These are phyloP conservation scores for Lacerta viridis DNA, from an alignment of 2,797 vertebrate species.

Conservation along the genomic window DNA sequence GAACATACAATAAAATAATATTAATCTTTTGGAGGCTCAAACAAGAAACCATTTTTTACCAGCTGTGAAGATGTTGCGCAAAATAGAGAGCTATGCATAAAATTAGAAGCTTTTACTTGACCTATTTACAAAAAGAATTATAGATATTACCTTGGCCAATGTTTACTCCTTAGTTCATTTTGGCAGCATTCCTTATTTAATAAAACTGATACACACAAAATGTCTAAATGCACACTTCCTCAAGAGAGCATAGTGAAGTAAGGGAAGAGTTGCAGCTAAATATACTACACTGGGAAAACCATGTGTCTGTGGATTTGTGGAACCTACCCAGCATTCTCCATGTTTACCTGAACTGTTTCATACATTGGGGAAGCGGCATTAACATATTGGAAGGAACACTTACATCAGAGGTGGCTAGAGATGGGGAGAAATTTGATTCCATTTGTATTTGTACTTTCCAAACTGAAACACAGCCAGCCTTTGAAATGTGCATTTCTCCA, in stretches of 20 bases:
- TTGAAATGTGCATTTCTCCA: too few relatives aligned
- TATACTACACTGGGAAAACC: background rate
- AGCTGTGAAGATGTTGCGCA: conserved; percentile 35
- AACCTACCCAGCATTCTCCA: too few relatives aligned
- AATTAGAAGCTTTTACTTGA: conserved; percentile 14
- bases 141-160: background rate
- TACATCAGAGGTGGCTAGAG: background rate
- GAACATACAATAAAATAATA: conserved; percentile 35
- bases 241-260: background rate
- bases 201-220: background rate
- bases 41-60: conserved; percentile 37
- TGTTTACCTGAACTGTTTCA: too few relatives aligned
- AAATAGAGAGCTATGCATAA: conserved; percentile 40
- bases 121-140: conserved; percentile 15
- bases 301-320: too few relatives aligned
- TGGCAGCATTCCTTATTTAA: background rate
- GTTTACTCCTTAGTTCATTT: background rate
- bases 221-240: background rate
- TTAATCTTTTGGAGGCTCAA: conserved; percentile 43
- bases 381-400: background rate
- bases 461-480: too few relatives aligned
- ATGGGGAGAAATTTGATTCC: too few relatives aligned
- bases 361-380: background rate
- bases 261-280: background rate
- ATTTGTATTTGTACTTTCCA: too few relatives aligned